A percentile compares a stretch with the other conserved stretches of the same genome.
phyloP scores from a whole-genome alignment of 2,113 vertebrate species.

The Lonchura striata region DNA sequence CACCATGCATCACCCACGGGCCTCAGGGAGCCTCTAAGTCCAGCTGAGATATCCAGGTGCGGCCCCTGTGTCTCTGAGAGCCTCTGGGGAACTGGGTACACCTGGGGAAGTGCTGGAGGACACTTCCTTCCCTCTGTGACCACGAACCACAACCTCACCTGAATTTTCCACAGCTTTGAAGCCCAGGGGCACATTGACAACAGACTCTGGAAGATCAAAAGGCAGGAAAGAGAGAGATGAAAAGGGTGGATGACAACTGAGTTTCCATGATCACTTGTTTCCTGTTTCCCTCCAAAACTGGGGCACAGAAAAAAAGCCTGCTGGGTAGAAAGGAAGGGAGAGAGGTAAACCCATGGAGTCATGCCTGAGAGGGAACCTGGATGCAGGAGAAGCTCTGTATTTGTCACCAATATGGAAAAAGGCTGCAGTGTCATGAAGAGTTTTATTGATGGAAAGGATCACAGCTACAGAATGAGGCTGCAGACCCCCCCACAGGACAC shows the following conservation, averaged over 20 bases:
- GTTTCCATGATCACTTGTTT: background rate
- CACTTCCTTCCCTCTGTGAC: background rate
- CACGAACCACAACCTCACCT: background rate
- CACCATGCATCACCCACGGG: background rate
- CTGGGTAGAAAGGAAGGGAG: background rate
- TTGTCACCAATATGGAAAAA: background rate
- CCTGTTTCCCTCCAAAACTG: background rate
- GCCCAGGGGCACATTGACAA: rapidly evolving
- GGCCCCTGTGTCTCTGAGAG: background rate
- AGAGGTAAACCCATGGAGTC: background rate
- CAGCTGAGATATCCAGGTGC: background rate
- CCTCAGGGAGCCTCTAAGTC: rapidly evolving
- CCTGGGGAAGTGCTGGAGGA: background rate
- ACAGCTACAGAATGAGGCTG: background rate
- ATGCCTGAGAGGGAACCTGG: background rate
- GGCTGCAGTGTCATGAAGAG: background rate
- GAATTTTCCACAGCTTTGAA: background rate
- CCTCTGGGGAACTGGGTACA: background rate
- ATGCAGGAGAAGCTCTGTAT: background rate
- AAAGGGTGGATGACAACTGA: background rate
- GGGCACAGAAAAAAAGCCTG: background rate
- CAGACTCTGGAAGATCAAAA: background rate
- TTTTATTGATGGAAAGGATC: conserved; percentile 60
- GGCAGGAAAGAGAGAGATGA: conserved; percentile 35
- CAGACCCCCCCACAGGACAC: background rate